Conservation (phyloP, 2,888 invertebrate genomes). For the Theretra japonica region DNA sequence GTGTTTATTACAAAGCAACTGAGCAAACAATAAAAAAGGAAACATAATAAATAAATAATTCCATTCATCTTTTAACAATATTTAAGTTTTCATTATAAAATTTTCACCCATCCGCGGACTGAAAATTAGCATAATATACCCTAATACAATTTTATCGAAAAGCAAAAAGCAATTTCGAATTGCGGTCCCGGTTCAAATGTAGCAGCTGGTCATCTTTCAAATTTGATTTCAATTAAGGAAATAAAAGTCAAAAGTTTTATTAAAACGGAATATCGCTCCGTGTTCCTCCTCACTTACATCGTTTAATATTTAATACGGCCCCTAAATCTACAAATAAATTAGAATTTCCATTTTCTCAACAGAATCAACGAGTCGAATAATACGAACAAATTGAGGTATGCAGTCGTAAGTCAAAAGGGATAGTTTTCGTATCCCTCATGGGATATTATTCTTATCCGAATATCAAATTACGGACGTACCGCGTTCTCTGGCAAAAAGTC, state of each 20-base stretch:
- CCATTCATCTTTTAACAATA: too few relatives aligned
- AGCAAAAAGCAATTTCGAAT: constrained; percentile 61
- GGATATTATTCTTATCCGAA: constrained; percentile 29
- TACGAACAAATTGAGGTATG: constrained; percentile 32
- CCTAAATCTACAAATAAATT: constrained; percentile 50
- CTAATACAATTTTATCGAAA: constrained; percentile 31
- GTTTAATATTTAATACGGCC: constrained; percentile 57
- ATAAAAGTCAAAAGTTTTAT: constrained; percentile 77
- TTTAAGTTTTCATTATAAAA: constrained; percentile 25
- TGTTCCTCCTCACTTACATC: constrained; percentile 49
- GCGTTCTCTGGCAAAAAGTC: constrained; percentile 26
- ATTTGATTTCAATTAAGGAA: constrained; percentile 80
- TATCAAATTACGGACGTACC: constrained; percentile 17
- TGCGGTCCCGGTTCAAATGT: constrained; percentile 57
- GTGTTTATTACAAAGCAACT: too few relatives aligned
- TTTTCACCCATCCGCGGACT: constrained; percentile 25
- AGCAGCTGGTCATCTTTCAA: constrained; percentile 78
- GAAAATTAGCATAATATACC: constrained; percentile 18
- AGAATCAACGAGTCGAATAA: constrained; percentile 32
- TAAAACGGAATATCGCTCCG: constrained; percentile 69
- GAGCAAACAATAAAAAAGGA: too few relatives aligned
- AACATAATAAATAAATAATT: too few relatives aligned
- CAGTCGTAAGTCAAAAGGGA: constrained; percentile 31
- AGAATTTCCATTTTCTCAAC: constrained; percentile 44
- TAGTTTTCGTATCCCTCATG: constrained; percentile 27